Evolutionary conservation across 1,140 invertebrate species (phyloP).

Genomic region (Rhyacophila brunnea): DNA sequence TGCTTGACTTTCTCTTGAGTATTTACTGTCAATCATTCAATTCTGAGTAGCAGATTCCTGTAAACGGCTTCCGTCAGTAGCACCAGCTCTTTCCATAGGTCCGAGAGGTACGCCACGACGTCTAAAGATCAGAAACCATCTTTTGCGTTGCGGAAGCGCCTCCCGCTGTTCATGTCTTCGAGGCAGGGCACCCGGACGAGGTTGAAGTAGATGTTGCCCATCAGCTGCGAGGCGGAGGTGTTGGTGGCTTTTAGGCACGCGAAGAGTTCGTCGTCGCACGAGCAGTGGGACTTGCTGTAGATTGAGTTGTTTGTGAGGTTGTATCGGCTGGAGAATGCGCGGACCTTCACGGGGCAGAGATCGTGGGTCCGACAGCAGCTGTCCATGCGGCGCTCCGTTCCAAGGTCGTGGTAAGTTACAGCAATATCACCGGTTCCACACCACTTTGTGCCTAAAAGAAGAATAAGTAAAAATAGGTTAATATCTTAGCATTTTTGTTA

Average conservation of each 20-base stretch:
- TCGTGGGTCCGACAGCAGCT: constrained; percentile 84
- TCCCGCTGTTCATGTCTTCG: constrained; percentile 55
- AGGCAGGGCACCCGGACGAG: constrained; percentile 76
- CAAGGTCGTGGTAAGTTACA: constrained; percentile 78
- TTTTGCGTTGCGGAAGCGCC: constrained; percentile 47
- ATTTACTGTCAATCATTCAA: constrained; percentile 10
- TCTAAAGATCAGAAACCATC: constrained; percentile 45
- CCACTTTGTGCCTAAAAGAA: constrained; percentile 79
- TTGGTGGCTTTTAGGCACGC: constrained; percentile 75
- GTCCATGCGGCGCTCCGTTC: constrained; percentile 68
- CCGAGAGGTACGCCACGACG: constrained; percentile 4
- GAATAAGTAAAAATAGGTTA: no score
- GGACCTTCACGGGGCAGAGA: constrained; percentile 71
- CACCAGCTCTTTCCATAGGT: constrained; percentile 19
- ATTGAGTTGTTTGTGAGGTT: constrained; percentile 80
- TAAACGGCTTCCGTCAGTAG: constrained; percentile 20
- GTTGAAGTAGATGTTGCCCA: constrained; percentile 89
- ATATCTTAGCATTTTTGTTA: no score
- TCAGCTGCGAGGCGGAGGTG: constrained; percentile 67
- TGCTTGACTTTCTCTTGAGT: no score
- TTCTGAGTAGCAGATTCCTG: constrained; percentile 24
- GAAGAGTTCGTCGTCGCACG: constrained; percentile 79
- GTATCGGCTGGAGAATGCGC: constrained; percentile 71
- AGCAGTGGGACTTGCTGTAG: constrained; percentile 87
- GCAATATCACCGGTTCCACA: constrained; percentile 85